Evolutionary conservation across 1,140 invertebrate genomes (phyloP).

Genomic region (Holcopasites calliopsidis): DNA sequence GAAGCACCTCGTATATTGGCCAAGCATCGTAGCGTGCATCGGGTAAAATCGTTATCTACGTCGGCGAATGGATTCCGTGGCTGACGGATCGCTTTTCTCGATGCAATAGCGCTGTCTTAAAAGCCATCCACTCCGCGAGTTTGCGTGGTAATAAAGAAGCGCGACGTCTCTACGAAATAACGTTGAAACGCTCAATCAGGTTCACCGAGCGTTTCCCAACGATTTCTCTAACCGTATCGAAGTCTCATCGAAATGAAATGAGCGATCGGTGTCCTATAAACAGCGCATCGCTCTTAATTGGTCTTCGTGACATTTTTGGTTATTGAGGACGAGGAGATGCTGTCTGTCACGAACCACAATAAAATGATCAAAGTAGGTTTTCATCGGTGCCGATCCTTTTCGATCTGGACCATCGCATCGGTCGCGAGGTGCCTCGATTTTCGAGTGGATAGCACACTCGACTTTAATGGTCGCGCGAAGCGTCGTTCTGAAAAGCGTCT

Average conservation of each 20-base stretch:
- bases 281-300: background rate
- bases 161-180: slow-evolving; percentile 4
- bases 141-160: slow-evolving; percentile 19
- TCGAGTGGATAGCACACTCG: background rate
- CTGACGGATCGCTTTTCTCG: slow-evolving; percentile 14
- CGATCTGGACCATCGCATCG: no score
- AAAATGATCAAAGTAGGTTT: slow-evolving; percentile 2
- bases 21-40: background rate
- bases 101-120: slow-evolving; percentile 4
- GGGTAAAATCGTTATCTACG: slow-evolving; percentile 4
- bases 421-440: background rate
- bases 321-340: background rate
- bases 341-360: background rate
- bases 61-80: background rate
- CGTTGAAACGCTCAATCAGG: slow-evolving; percentile 2
- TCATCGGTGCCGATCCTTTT: background rate
- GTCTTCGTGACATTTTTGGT: background rate
- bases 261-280: slow-evolving; percentile 10
- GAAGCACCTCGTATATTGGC: background rate
- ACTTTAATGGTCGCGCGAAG: background rate
- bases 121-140: background rate
- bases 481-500: background rate
- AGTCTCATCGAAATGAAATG: background rate
- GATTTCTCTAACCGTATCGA: slow-evolving; percentile 8
- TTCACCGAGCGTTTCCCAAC: background rate